Percentiles rank a stretch among this genome's conserved stretches.
Evolutionary conservation across 2,888 invertebrate genomes (phyloP).

Genomic region (Chymomyza amoena): DNA sequence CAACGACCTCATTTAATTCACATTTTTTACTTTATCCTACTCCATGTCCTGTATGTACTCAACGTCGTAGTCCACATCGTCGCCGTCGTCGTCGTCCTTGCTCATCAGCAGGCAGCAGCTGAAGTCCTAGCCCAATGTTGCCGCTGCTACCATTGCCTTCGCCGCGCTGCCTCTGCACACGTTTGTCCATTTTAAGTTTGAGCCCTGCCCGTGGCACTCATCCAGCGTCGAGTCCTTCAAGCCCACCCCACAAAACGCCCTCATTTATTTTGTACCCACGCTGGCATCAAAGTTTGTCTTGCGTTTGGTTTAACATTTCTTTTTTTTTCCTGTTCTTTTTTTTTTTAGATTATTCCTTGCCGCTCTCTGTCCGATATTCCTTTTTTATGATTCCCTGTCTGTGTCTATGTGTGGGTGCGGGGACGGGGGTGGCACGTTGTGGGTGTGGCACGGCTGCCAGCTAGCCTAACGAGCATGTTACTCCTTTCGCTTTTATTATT

Average conservation of each 20-base stretch:
- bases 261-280: slow-evolving; percentile 74
- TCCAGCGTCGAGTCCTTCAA: slow-evolving; percentile 70
- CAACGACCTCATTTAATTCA: neutral
- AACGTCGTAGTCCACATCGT: slow-evolving; percentile 11
- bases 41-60: slow-evolving; percentile 16
- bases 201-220: slow-evolving; percentile 74
- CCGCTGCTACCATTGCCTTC: slow-evolving; percentile 7
- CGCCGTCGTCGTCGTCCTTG: slow-evolving; percentile 53
- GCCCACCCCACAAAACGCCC: slow-evolving; percentile 26
- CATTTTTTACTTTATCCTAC: neutral
- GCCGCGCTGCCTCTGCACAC: slow-evolving; percentile 42
- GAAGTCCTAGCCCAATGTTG: slow-evolving; percentile 10
- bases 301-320: slow-evolving; percentile 63
- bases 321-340: slow-evolving; percentile 58
- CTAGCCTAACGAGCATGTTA: slow-evolving; percentile 68
- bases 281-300: slow-evolving; percentile 72
- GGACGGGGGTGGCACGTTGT: neutral
- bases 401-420: neutral
- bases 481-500: slow-evolving; percentile 74
- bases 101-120: slow-evolving; percentile 52
- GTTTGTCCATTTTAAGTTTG: slow-evolving; percentile 75
- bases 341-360: slow-evolving; percentile 71
- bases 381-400: slow-evolving; percentile 10
- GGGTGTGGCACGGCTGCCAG: slow-evolving; percentile 29
- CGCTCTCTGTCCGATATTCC: slow-evolving; percentile 49